These are phyloP conservation scores for Trilocha varians DNA, from an alignment of 2,888 invertebrate species.

Conservation along the genomic window DNA sequence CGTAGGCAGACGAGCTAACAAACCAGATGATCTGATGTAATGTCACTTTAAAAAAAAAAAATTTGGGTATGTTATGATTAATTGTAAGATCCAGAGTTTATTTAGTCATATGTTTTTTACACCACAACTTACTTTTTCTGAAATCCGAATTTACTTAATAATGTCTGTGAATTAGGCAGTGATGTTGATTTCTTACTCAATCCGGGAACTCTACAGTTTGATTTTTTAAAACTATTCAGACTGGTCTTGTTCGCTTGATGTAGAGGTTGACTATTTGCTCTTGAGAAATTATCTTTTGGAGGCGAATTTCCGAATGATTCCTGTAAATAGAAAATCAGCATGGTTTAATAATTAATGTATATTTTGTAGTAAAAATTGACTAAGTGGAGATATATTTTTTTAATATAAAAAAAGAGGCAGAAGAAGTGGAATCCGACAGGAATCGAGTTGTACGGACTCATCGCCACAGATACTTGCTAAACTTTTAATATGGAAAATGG, in stretches of 20 bases:
- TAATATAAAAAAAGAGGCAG: too few species aligned
- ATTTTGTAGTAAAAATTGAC: too few species aligned
- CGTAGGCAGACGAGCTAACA: too few species aligned
- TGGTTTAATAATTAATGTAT: constrained; percentile 1
- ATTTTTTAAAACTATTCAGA: constrained; percentile 25
- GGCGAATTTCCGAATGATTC: constrained; percentile 37
- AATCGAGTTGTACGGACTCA: too few species aligned
- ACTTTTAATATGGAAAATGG: too few species aligned
- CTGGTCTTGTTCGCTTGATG: neutral
- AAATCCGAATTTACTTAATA: constrained; percentile 79
- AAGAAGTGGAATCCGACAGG: too few species aligned
- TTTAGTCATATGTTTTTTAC: too few species aligned
- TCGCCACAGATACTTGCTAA: too few species aligned
- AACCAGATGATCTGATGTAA: too few species aligned
- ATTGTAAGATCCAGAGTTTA: too few species aligned
- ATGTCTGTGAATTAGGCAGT: constrained; percentile 62
- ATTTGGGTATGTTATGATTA: neutral
- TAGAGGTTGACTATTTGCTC: neutral
- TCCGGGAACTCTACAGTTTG: constrained; percentile 35
- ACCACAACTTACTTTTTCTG: constrained; percentile 75
- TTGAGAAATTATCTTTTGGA: constrained; percentile 10
- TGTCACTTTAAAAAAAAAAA: neutral
- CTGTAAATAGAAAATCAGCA: constrained; percentile 22
- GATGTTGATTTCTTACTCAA: constrained; percentile 36
- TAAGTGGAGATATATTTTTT: too few species aligned